Percentiles rank a stretch among this genome's conserved stretches.
Conservation (phyloP, 35 echinoderm and acorn worm genomes). For the Apostichopus californicus region DNA sequence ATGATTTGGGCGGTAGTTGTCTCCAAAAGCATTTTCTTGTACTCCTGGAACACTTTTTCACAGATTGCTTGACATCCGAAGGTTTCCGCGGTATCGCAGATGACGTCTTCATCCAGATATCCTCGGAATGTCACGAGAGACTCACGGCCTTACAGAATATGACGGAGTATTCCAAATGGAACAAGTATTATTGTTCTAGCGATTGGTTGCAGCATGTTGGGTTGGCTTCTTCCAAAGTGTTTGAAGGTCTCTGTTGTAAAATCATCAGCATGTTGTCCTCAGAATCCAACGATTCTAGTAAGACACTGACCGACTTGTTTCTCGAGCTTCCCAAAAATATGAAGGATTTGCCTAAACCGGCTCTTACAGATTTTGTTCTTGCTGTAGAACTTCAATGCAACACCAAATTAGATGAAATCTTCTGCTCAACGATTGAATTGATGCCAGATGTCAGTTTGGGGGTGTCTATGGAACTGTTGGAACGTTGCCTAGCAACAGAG, state of each 20-base stretch:
- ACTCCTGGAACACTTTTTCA: conserved; percentile 14
- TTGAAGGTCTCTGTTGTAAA: not conserved
- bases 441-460: not conserved
- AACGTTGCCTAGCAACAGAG: conserved; percentile 1
- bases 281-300: not conserved
- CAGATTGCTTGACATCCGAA: not conserved
- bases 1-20: not conserved
- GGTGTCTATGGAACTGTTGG: not conserved
- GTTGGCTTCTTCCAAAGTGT: not conserved
- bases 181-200: not conserved
- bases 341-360: not conserved
- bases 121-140: not conserved
- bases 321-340: not conserved
- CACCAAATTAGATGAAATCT: not conserved
- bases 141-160: not conserved
- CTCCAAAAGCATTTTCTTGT: conserved; percentile 17
- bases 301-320: not conserved
- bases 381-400: not conserved
- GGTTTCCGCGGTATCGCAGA: not conserved
- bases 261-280: conserved; percentile 1
- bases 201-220: conserved; percentile 9
- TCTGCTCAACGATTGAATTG: not conserved
- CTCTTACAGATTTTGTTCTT: not conserved
- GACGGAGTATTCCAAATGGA: not conserved
- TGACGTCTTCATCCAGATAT: not conserved